Conservation (phyloP, 2,113 vertebrate genomes). For the Sander vitreus region DNA sequence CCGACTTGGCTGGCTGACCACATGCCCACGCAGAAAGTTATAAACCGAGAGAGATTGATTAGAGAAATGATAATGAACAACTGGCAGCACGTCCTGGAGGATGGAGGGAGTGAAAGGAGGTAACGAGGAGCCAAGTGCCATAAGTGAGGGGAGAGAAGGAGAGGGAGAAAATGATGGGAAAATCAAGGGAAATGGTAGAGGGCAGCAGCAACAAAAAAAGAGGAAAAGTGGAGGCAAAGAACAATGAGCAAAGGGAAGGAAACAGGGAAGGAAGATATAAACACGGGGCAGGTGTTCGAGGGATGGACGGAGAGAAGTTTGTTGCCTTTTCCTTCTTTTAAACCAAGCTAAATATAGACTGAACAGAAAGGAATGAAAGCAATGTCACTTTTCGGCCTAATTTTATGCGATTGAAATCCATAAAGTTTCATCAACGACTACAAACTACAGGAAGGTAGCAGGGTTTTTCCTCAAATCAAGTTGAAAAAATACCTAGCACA, state of each 20-base stretch:
- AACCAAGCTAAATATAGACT: constrained; percentile 12
- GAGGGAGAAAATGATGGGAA: background rate
- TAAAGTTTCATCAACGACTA: background rate
- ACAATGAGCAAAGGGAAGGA: background rate
- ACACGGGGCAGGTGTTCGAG: background rate
- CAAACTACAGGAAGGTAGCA: background rate
- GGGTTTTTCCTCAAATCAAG: background rate
- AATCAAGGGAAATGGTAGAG: background rate
- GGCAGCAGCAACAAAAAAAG: background rate
- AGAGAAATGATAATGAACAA: constrained; percentile 64
- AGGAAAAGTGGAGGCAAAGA: background rate
- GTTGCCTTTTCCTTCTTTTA: background rate
- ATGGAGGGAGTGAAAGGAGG: background rate
- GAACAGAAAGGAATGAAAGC: background rate
- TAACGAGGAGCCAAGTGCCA: constrained; percentile 28
- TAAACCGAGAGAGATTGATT: constrained; percentile 59
- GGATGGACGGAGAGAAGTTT: background rate
- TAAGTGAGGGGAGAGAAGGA: constrained; percentile 27
- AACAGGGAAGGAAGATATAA: background rate
- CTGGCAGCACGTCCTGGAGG: constrained; percentile 25
- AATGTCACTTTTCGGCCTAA: background rate
- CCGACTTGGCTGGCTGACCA: constrained; percentile 55
- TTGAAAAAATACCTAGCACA: background rate
- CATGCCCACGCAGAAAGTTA: constrained; percentile 60
- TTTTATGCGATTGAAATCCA: background rate